These are phyloP conservation scores for Hipparchia sbordonii DNA, from an alignment of 2,888 invertebrate genomes.

Conservation along the genomic window DNA sequence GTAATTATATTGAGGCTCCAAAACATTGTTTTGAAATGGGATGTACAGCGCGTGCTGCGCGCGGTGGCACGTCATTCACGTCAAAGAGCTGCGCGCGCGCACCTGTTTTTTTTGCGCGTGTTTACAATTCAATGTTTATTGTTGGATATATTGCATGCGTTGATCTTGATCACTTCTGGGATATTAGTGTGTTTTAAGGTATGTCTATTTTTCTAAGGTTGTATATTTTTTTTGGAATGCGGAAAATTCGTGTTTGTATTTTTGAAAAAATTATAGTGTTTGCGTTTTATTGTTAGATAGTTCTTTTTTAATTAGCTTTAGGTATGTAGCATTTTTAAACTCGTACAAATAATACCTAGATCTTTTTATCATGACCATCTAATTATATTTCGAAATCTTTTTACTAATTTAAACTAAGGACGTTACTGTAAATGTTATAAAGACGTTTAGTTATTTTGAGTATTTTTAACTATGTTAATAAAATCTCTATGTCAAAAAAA, in stretches of 20 bases:
- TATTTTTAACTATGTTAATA: too few relatives aligned
- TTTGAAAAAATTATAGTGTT: background rate
- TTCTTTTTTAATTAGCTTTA: too few relatives aligned
- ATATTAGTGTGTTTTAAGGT: constrained; percentile 9
- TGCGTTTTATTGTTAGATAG: background rate
- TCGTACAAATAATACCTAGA: too few relatives aligned
- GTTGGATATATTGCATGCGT: background rate
- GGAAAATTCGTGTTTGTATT: background rate
- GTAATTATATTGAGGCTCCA: background rate
- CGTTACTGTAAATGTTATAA: too few relatives aligned
- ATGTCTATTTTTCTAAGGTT: constrained; percentile 4
- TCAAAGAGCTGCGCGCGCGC: constrained; percentile 3
- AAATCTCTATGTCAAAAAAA: too few relatives aligned
- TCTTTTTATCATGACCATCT: too few relatives aligned
- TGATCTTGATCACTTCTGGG: constrained; percentile 13
- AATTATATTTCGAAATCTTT: too few relatives aligned
- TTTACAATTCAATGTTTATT: constrained; percentile 2
- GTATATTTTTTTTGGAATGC: background rate
- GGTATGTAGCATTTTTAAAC: too few relatives aligned
- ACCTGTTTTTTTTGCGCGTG: background rate
- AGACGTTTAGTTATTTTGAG: too few relatives aligned
- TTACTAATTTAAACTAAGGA: too few relatives aligned
- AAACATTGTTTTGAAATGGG: background rate
- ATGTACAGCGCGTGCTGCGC: background rate
- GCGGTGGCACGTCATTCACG: background rate